phyloP scores from a whole-genome alignment of 1,140 invertebrate genomes.

The Phymorhynchus buccinoides region DNA sequence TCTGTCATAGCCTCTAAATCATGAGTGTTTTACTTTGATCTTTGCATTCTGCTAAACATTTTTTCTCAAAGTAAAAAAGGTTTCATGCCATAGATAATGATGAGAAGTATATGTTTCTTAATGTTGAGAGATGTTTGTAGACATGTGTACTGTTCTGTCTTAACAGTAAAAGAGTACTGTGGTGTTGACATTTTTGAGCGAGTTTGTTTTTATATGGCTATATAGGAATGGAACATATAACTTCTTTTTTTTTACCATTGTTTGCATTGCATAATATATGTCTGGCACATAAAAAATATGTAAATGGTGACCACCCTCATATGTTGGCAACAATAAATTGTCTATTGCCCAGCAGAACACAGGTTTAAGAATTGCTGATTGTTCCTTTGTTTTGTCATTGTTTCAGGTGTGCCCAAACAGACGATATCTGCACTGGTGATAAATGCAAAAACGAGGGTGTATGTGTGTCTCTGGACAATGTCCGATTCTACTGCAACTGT shows the following conservation, averaged over 20 bases:
- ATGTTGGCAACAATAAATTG: no score
- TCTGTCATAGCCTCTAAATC: no score
- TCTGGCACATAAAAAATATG: no score
- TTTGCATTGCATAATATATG: no score
- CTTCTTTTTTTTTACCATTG: background rate
- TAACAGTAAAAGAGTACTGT: background rate
- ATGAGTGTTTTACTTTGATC: no score
- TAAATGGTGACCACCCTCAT: no score
- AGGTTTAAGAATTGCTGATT: background rate
- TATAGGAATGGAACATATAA: no score
- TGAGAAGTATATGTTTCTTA: no score
- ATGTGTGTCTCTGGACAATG: slow-evolving; percentile 76
- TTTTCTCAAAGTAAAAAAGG: no score
- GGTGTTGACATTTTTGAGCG: background rate
- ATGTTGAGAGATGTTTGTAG: background rate
- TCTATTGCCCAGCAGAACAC: background rate
- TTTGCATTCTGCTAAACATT: no score
- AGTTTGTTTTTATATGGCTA: background rate
- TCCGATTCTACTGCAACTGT: slow-evolving; percentile 85
- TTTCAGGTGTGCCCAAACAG: slow-evolving; percentile 91
- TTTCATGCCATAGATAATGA: no score
- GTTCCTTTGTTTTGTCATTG: slow-evolving; percentile 64
- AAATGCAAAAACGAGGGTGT: slow-evolving; percentile 94
- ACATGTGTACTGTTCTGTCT: background rate
- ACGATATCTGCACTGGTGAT: slow-evolving; percentile 86